Base-by-base conservation (phyloP, 2,888 invertebrate genomes). In the Mycalesis mineus region DNA sequence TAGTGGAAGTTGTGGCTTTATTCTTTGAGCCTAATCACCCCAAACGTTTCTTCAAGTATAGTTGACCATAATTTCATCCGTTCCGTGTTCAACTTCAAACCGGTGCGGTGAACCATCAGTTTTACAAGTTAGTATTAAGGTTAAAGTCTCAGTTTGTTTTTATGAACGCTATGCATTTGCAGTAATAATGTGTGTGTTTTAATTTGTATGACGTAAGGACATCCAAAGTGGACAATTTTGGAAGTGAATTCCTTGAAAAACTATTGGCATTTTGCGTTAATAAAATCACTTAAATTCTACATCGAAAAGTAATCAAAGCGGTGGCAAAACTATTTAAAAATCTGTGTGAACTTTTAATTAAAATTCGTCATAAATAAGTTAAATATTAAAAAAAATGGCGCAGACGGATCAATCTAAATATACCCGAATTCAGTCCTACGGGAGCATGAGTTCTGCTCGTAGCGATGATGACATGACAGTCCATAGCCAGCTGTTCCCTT, bases 1-100 rank as follows among this genome's bases (percentile, higher is more conserved):
- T 79, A 74, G 79, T 82, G 68, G 84, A 83, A 63, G 84, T 74
- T 58, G 75, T 77, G 70, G 83, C 82, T 62, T 73, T 87, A 67
- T 88, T 88, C 67, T 78, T 86, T 63, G 88, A 87, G 75, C 78
- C 84, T 56, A 84, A 85, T 72, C 88, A 89, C 58, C 88, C 90
- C 15, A 89, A 88, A 66, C 77, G 88, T 56, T 90, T 88, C 67
- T 90, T 84, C 64, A 90, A 90, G 70, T 89, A 90, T 77, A 90
- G 90, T 86, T 90, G 90, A 90, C 90, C 79, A 57, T 48, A 51
- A 57, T 42, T 55, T 7, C 31, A 49, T 37, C 62, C 64, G 63
- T 64, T 63, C 66, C 65, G 65, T 61, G 44, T 45, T 50, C 48
- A 36, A 15, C 41, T 45, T 50, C 48, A 36, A 15, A 49, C 53